phyloP scores from a whole-genome alignment of 2,113 vertebrate genomes.

The Numida meleagris region DNA sequence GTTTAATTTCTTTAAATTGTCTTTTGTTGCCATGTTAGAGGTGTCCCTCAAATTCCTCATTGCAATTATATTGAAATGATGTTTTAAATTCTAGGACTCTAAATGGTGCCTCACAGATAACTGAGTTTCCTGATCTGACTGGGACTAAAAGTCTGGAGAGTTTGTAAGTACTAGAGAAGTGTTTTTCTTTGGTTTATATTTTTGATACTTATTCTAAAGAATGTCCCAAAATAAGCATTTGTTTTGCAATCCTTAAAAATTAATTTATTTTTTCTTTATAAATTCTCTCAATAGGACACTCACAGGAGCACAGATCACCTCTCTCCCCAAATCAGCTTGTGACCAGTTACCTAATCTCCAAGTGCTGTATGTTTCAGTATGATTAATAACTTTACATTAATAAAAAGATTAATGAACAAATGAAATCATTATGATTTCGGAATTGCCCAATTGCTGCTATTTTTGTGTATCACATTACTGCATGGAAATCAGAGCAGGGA shows the following conservation, averaged over 20 bases:
- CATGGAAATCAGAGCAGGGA: not conserved
- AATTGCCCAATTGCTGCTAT: not conserved
- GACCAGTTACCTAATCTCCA: slow-evolving; percentile 90
- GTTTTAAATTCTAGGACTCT: slow-evolving; percentile 82
- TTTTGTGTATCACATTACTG: not conserved
- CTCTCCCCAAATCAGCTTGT: slow-evolving; percentile 86
- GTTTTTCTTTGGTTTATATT: not conserved
- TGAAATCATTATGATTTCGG: not conserved
- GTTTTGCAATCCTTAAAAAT: not conserved
- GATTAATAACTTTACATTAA: slow-evolving; percentile 35
- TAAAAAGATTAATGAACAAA: slow-evolving; percentile 10
- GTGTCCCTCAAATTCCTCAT: not conserved
- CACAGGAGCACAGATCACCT: slow-evolving; percentile 89
- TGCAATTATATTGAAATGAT: not conserved
- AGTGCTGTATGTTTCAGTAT: slow-evolving; percentile 87
- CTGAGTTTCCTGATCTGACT: slow-evolving; percentile 91
- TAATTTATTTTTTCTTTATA: not conserved
- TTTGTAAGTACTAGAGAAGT: slow-evolving; percentile 82
- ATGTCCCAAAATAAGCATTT: not conserved
- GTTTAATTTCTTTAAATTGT: not conserved
- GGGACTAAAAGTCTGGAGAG: slow-evolving; percentile 91
- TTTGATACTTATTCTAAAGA: slow-evolving; percentile 11
- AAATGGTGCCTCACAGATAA: slow-evolving; percentile 92
- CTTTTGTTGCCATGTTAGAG: not conserved
- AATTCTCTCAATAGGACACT: slow-evolving; percentile 84